phyloP scores from a whole-genome alignment of 53 echinoderm and acorn worm species.

The Temnopleurus reevesii region DNA sequence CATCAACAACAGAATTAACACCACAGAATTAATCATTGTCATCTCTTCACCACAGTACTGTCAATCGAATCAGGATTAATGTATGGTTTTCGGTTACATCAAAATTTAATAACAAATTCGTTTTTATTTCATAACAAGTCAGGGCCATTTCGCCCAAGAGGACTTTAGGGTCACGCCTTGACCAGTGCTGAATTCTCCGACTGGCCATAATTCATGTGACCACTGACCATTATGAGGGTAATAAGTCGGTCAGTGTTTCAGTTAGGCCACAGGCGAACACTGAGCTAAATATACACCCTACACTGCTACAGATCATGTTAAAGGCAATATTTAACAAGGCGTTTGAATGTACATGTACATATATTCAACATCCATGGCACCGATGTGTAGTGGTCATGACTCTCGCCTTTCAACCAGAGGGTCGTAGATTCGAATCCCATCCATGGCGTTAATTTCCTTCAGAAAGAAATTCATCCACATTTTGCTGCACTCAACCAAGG shows the following conservation, averaged over 20 bases:
- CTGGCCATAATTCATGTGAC: slow-evolving; percentile 43
- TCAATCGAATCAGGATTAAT: neutral
- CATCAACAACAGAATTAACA: too few relatives aligned
- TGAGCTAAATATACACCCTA: too few relatives aligned
- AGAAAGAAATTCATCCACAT: too few relatives aligned
- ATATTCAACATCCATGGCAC: too few relatives aligned
- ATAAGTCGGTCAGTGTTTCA: slow-evolving; percentile 36
- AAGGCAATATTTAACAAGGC: too few relatives aligned
- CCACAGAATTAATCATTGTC: slow-evolving; percentile 35
- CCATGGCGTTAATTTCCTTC: too few relatives aligned
- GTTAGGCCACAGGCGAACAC: neutral
- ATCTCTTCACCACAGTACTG: neutral
- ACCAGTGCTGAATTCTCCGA: neutral
- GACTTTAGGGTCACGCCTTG: slow-evolving; percentile 33
- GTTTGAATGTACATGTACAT: too few relatives aligned
- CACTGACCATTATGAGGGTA: slow-evolving; percentile 13
- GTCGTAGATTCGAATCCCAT: too few relatives aligned
- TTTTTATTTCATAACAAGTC: slow-evolving; percentile 3
- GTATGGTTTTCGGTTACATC: slow-evolving; percentile 17
- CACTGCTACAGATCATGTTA: too few relatives aligned
- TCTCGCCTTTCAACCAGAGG: too few relatives aligned
- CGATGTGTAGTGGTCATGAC: too few relatives aligned
- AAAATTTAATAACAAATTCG: slow-evolving; percentile 8
- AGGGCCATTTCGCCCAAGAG: neutral
- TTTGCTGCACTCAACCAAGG: too few relatives aligned